Conservation (phyloP, 2,888 invertebrate species). For the Cyaniris semiargus region DNA sequence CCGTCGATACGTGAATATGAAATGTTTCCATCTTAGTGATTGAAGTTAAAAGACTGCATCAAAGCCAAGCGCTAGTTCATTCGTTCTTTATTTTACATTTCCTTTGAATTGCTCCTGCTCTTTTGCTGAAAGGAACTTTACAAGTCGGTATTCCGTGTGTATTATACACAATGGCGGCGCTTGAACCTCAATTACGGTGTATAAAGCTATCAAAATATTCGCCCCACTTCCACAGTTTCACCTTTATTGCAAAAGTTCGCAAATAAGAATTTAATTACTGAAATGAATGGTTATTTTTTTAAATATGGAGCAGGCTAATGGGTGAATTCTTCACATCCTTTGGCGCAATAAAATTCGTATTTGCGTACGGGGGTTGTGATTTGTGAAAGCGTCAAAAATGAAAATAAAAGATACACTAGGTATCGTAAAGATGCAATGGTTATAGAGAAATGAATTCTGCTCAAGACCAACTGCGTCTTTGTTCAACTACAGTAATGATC, state of each 20-base stretch:
- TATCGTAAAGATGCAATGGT: too few relatives aligned
- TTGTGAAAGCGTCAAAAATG: background rate
- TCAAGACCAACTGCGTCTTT: too few relatives aligned
- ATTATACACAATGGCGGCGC: background rate
- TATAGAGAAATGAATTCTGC: too few relatives aligned
- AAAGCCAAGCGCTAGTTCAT: conserved; percentile 16
- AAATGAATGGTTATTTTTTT: background rate
- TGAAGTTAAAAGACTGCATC: conserved; percentile 3
- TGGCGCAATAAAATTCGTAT: background rate
- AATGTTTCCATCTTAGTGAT: conserved; percentile 20
- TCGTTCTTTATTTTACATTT: conserved; percentile 26
- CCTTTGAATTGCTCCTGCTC: conserved; percentile 15
- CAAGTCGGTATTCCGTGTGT: background rate
- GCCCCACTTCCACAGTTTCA: conserved; percentile 5
- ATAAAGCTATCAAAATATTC: conserved; percentile 9
- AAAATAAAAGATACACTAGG: background rate
- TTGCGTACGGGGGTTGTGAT: background rate
- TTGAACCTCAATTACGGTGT: background rate
- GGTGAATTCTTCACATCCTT: background rate
- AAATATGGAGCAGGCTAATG: background rate
- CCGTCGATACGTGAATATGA: conserved; percentile 11
- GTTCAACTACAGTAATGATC: too few relatives aligned
- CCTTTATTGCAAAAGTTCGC: background rate
- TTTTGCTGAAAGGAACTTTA: conserved; percentile 18
- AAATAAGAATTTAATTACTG: conserved; percentile 6